A percentile compares a stretch with the other conserved stretches of the same genome.
Evolutionary conservation across 2,113 vertebrate genomes (phyloP).

Genomic region (Scatophagus argus): DNA sequence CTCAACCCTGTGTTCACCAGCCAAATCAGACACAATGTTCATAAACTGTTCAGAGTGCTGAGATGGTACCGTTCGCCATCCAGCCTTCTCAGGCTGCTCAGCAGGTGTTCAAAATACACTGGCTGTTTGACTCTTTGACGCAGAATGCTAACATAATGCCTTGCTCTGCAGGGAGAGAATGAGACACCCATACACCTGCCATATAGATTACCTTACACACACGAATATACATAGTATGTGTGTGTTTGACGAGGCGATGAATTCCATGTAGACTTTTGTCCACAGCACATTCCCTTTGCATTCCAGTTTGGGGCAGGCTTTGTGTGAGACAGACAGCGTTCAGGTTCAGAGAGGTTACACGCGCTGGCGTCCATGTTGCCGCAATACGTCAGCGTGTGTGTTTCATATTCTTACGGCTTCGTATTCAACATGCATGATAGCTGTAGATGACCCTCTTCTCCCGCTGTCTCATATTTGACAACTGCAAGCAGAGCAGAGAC

Average conservation of each 20-base stretch:
- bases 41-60: slow-evolving; percentile 37
- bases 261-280: slow-evolving; percentile 31
- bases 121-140: neutral
- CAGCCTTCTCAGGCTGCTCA: slow-evolving; percentile 24
- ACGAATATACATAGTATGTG: slow-evolving; percentile 13
- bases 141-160: neutral
- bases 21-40: slow-evolving; percentile 56
- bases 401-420: neutral
- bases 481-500: slow-evolving; percentile 28
- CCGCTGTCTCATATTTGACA: neutral
- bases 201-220: slow-evolving; percentile 16
- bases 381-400: neutral
- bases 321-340: slow-evolving; percentile 10
- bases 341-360: slow-evolving; percentile 6
- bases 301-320: slow-evolving; percentile 30
- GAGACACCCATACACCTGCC: slow-evolving; percentile 36
- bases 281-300: slow-evolving; percentile 15
- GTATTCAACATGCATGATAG: neutral
- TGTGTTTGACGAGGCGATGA: slow-evolving; percentile 42
- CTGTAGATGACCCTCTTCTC: neutral
- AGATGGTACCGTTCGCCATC: slow-evolving; percentile 16
- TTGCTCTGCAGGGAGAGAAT: neutral
- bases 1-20: slow-evolving; percentile 48
- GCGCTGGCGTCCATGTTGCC: neutral
- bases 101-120: slow-evolving; percentile 15